Evolutionary conservation across 2,113 vertebrate species (phyloP), one percentile per base, ranked within the genome.

Genomic region (Brienomyrus longianalis): DNA sequence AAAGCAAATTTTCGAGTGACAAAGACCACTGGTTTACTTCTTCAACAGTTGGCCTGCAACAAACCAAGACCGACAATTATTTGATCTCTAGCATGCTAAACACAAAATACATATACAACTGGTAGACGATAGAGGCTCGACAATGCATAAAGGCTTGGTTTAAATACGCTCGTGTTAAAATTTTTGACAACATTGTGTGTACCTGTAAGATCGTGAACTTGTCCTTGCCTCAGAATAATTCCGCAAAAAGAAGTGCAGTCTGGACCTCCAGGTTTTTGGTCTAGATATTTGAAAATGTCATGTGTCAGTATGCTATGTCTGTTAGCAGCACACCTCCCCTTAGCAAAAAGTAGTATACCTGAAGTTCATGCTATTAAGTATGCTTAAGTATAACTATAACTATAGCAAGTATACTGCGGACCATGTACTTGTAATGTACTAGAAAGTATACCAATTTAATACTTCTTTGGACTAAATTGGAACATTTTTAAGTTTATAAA

Each of bases 1-100:
- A 95, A 66, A 97, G 95, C 43, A 97, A 94, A 74, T 95, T 96
- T 92, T 98, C 96, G 39, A 98, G 96, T 17, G 97, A 96, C 93
- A 97, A 93, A 52, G 94, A 95, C 95, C 95, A 95, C 48, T 95
- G 93, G 90, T 89, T 92, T 2, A 94, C 94, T 95, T 97, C 96
- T 90, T 96, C 95, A 23, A 95, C 94, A 59, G 96, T 95, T 74
- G 96, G 95, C 86, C 97, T 97, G 94, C 17, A 7, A 70, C 86
- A 52, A 87, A 23, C 88, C 0, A 89, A 77, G 48, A 83, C 0
- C 3, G n/a, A 45, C 48, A 15, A 21, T 80, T 83, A 21, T 50
- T 54, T 56, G 17, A 17, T 21, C 39, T 89, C 11, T 50, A 11
- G 31, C 27, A 31, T 89, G 47, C 47, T 54, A 27, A 31, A 27